Conservation (phyloP, 2,113 vertebrate species). For the Scomber scombrus region DNA sequence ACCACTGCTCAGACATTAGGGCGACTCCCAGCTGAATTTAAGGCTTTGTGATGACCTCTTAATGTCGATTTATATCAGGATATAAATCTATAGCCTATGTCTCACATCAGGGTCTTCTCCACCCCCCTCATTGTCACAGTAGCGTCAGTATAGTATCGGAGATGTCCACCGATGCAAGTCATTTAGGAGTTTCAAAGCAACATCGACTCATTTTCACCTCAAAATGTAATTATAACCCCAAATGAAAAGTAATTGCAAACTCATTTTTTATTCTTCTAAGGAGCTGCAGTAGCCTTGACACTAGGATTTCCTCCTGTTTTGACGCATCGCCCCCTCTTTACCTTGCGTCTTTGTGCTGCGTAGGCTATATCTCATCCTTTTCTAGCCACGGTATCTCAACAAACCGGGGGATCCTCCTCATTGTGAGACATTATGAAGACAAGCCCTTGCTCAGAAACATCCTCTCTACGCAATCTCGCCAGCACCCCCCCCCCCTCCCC, state of each 20-base stretch:
- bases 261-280: not conserved
- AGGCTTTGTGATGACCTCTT: not conserved
- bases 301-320: conserved; percentile 25
- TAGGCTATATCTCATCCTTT: conserved; percentile 15
- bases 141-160: not conserved
- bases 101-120: not conserved
- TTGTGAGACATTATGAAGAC: conserved; percentile 53
- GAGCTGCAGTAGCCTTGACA: not conserved
- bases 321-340: conserved; percentile 53
- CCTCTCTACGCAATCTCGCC: conserved; percentile 42
- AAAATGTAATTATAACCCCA: not conserved
- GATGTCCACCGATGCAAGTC: too few species aligned
- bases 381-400: conserved; percentile 5
- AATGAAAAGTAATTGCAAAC: not conserved
- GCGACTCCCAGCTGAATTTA: not conserved
- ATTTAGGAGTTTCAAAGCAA: not conserved
- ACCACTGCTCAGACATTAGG: not conserved
- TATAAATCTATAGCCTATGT: too few species aligned
- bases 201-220: not conserved
- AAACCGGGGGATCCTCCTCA: conserved; percentile 59
- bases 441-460: conserved; percentile 33
- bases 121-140: not conserved
- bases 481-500: conserved; percentile 26
- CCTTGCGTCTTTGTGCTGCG: conserved; percentile 55
- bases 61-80: not conserved